Percentiles rank a stretch among this genome's conserved stretches.
These are phyloP conservation scores for Drosophila carrolli DNA, from an alignment of 1,140 invertebrate genomes.

Conservation along the genomic window DNA sequence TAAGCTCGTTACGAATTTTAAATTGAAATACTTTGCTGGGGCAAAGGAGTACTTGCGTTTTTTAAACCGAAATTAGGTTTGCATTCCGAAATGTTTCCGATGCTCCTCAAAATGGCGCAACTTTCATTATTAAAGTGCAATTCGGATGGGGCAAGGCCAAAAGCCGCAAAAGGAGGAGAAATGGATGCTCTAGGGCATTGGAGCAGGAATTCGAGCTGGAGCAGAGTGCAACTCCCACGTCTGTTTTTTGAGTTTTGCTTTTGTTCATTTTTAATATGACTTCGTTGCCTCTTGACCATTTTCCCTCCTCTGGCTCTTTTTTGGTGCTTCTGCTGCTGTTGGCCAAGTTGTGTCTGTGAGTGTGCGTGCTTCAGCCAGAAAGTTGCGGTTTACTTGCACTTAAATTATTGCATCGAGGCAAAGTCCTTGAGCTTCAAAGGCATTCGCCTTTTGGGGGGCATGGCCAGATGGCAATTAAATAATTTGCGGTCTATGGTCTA, in stretches of 20 bases:
- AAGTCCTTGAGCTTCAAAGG: slow-evolving; percentile 66
- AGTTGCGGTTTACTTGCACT: slow-evolving; percentile 78
- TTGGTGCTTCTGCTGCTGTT: not conserved
- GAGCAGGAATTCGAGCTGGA: slow-evolving; percentile 24
- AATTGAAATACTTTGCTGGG: slow-evolving; percentile 73
- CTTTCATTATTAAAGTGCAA: slow-evolving; percentile 82
- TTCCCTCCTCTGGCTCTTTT: not conserved
- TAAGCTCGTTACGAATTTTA: slow-evolving; percentile 63
- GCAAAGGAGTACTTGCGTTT: slow-evolving; percentile 56
- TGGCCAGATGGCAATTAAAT: slow-evolving; percentile 72
- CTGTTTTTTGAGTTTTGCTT: slow-evolving; percentile 42
- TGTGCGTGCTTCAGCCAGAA: slow-evolving; percentile 61
- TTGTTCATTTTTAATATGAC: slow-evolving; percentile 81
- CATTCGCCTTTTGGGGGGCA: slow-evolving; percentile 41
- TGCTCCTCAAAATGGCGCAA: slow-evolving; percentile 55
- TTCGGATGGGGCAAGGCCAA: slow-evolving; percentile 52
- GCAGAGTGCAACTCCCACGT: slow-evolving; percentile 58
- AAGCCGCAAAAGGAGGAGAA: slow-evolving; percentile 35
- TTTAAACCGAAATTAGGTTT: slow-evolving; percentile 71
- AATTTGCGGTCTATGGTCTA: slow-evolving; percentile 77
- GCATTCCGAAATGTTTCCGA: slow-evolving; percentile 61
- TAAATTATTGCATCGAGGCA: slow-evolving; percentile 77
- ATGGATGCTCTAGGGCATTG: slow-evolving; percentile 41
- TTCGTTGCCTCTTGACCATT: slow-evolving; percentile 50
- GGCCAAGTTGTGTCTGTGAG: slow-evolving; percentile 13